Conservation (phyloP, 1,140 invertebrate genomes). For the Drosophila sechellia region DNA sequence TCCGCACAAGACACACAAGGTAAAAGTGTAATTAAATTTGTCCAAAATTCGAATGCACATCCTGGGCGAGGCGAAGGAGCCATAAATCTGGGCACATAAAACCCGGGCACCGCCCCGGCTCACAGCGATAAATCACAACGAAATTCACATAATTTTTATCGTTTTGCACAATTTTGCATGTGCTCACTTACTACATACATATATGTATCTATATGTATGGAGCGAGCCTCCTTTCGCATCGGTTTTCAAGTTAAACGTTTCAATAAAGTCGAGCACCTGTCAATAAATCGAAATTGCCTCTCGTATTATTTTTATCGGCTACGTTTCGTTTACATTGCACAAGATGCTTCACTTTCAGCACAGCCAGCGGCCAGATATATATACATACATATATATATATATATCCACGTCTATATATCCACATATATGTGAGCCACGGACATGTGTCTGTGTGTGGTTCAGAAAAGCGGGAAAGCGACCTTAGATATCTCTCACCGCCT, state of each 20-base stretch:
- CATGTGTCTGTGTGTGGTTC: slow-evolving; percentile 4
- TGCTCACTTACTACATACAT: slow-evolving; percentile 13
- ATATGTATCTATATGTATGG: not conserved
- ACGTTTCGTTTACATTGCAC: slow-evolving; percentile 78
- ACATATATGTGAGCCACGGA: slow-evolving; percentile 4
- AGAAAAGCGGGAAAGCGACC: slow-evolving; percentile 43
- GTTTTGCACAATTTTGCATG: slow-evolving; percentile 80
- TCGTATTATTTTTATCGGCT: slow-evolving; percentile 82
- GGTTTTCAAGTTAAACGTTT: slow-evolving; percentile 79
- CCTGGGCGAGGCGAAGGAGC: slow-evolving; percentile 26
- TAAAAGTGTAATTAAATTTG: slow-evolving; percentile 74
- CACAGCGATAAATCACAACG: slow-evolving; percentile 70
- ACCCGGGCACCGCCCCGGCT: not conserved
- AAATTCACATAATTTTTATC: slow-evolving; percentile 76
- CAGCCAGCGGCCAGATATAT: slow-evolving; percentile 23
- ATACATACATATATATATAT: slow-evolving; percentile 5
- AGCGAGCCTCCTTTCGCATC: slow-evolving; percentile 11
- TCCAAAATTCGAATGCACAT: slow-evolving; percentile 40
- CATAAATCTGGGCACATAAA: slow-evolving; percentile 43
- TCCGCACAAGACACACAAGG: slow-evolving; percentile 7
- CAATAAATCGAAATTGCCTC: slow-evolving; percentile 83
- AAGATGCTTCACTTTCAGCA: slow-evolving; percentile 46
- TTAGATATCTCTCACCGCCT: slow-evolving; percentile 46
- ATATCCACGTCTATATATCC: not conserved
- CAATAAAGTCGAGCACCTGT: slow-evolving; percentile 83